Conservation (phyloP, 2,797 vertebrate species). For the Tachyglossus aculeatus region DNA sequence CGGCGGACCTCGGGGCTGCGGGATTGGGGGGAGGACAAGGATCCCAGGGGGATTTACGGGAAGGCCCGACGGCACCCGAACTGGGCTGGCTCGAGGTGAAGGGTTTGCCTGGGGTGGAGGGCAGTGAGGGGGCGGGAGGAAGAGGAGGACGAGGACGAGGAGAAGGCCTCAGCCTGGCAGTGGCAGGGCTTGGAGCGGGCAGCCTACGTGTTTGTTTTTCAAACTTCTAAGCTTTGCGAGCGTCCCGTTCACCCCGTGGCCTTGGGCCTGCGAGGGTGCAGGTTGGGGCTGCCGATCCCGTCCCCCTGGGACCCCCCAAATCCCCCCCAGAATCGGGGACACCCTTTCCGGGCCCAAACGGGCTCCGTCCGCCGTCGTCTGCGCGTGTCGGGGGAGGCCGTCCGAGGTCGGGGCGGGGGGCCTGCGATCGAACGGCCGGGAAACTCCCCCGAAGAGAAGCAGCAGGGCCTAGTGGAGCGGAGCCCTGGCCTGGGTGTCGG, state of each 20-base stretch:
- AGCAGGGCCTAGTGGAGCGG: no score
- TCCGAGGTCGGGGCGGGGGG: no score
- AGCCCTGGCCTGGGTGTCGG: no score
- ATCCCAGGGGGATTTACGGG: conserved; percentile 33
- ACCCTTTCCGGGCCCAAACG: no score
- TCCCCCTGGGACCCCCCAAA: conserved; percentile 40
- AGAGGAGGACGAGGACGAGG: no score
- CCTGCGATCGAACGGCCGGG: no score
- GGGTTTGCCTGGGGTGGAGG: not conserved
- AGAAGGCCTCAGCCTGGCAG: not conserved
- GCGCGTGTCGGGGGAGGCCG: no score
- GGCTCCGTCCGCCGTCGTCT: no score
- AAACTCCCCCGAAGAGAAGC: no score
- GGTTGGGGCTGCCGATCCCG: conserved; percentile 39
- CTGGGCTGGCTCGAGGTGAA: not conserved
- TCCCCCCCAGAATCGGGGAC: no score
- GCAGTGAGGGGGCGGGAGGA: not conserved
- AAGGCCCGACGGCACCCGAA: not conserved
- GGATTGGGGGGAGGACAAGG: not conserved
- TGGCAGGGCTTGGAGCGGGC: conserved; percentile 5
- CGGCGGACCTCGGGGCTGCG: conserved; percentile 19
- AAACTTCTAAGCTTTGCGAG: conserved; percentile 38
- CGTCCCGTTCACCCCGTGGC: conserved; percentile 18
- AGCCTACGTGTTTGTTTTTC: conserved; percentile 13
- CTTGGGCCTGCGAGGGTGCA: conserved; percentile 59